A percentile compares a stretch with the other conserved stretches of the same genome.
These are phyloP conservation scores for Siniperca scherzeri DNA, from an alignment of 2,797 vertebrate genomes.

Conservation along the genomic window DNA sequence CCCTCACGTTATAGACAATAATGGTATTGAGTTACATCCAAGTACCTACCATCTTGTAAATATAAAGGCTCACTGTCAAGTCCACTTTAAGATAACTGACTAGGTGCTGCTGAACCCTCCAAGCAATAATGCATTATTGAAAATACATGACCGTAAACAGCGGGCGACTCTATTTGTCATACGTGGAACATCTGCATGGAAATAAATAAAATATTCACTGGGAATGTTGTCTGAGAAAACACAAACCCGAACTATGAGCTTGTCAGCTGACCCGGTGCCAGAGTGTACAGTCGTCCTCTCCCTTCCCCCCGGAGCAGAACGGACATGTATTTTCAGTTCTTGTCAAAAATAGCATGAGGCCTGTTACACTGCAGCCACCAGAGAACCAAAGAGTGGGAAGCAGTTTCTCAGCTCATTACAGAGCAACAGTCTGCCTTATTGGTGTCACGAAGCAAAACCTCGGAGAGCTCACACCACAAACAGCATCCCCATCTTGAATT, in stretches of 20 bases:
- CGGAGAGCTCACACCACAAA: conserved; percentile 40
- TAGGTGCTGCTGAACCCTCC: conserved; percentile 33
- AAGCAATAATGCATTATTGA: conserved; percentile 29
- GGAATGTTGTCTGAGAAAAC: conserved; percentile 25
- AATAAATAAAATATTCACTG: conserved; percentile 21
- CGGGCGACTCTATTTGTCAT: neutral
- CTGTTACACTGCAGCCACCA: conserved; percentile 43
- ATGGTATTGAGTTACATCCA: neutral
- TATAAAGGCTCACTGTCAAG: conserved; percentile 1
- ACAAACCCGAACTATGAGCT: neutral
- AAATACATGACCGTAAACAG: conserved; percentile 29
- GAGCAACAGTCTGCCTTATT: conserved; percentile 44
- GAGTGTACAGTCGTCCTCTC: conserved; percentile 11
- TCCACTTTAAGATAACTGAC: conserved; percentile 49
- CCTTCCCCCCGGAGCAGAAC: conserved; percentile 9
- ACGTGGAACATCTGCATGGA: conserved; percentile 30
- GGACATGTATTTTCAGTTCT: conserved; percentile 42
- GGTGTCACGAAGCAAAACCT: conserved; percentile 64
- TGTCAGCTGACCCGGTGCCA: conserved; percentile 8
- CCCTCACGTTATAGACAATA: neutral
- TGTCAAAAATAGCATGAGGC: conserved; percentile 61
- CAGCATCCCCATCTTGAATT: conserved; percentile 1
- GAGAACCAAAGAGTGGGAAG: conserved; percentile 41
- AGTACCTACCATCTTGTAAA: neutral
- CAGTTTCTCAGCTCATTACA: conserved; percentile 67